Evolutionary conservation across 2,797 vertebrate genomes (phyloP).

Genomic region (Poecilia velifera): DNA sequence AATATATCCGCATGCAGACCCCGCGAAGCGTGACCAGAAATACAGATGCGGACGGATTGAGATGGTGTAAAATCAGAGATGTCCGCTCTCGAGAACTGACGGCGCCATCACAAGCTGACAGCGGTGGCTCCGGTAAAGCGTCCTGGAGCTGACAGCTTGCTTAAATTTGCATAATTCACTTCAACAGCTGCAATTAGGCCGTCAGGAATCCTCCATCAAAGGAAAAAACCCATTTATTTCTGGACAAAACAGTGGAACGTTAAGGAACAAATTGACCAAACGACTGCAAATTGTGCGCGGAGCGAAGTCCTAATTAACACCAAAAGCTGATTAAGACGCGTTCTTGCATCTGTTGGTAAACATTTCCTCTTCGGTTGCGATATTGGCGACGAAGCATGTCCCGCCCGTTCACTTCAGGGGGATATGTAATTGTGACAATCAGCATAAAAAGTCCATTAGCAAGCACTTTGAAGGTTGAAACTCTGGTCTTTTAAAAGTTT

Average conservation of each 20-base stretch:
- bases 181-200: slow-evolving; percentile 67
- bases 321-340: slow-evolving; percentile 6
- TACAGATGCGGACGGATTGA: slow-evolving; percentile 31
- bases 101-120: slow-evolving; percentile 60
- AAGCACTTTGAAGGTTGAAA: neutral
- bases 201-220: slow-evolving; percentile 60
- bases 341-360: slow-evolving; percentile 18
- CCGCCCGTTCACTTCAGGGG: neutral
- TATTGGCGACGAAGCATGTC: neutral
- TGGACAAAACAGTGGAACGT: slow-evolving; percentile 27
- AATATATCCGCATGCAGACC: slow-evolving; percentile 19
- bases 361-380: neutral
- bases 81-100: slow-evolving; percentile 40
- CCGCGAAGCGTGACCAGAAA: slow-evolving; percentile 32
- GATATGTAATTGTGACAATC: neutral
- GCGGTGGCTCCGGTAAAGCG: slow-evolving; percentile 38
- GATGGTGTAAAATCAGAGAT: slow-evolving; percentile 34
- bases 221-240: slow-evolving; percentile 41
- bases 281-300: slow-evolving; percentile 19
- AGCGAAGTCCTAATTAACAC: slow-evolving; percentile 29
- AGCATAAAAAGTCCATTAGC: neutral
- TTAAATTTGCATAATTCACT: slow-evolving; percentile 69
- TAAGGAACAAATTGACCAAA: slow-evolving; percentile 22
- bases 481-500: neutral
- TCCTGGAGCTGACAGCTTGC: slow-evolving; percentile 62